phyloP scores from a whole-genome alignment of 2,888 invertebrate genomes.

The Dugesia japonica region DNA sequence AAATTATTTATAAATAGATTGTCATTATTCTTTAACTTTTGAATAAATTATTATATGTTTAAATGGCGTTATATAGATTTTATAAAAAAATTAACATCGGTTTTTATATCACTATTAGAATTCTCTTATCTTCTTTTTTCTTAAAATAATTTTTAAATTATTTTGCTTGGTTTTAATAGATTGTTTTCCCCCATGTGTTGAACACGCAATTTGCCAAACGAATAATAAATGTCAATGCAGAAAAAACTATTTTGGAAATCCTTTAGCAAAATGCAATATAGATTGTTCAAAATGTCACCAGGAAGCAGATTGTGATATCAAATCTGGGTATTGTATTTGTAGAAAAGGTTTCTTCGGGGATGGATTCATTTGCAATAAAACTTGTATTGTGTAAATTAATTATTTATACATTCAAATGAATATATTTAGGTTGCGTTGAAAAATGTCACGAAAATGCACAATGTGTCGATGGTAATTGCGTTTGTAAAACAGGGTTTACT shows the following conservation, averaged over 20 bases:
- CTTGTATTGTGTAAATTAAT: neutral
- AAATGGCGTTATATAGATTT: too few relatives aligned
- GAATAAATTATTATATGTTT: too few relatives aligned
- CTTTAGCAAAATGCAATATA: neutral
- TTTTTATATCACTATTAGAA: too few relatives aligned
- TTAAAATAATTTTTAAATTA: too few relatives aligned
- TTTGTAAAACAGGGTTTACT: neutral
- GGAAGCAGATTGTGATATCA: neutral
- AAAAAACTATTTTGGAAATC: conserved; percentile 6
- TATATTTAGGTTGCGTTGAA: neutral
- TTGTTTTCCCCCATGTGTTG: neutral
- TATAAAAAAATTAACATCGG: too few relatives aligned
- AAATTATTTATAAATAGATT: too few relatives aligned
- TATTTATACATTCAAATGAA: too few relatives aligned
- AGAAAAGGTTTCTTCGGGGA: neutral
- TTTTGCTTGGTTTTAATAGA: neutral
- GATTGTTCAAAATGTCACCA: conserved; percentile 12
- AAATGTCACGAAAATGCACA: neutral
- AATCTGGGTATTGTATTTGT: neutral
- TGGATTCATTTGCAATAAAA: neutral
- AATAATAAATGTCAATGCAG: neutral
- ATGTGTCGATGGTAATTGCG: neutral
- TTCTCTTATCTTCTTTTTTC: too few relatives aligned
- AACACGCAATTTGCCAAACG: neutral
- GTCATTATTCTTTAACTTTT: too few relatives aligned